phyloP scores from a whole-genome alignment of 2,888 invertebrate species.

The Hyposoter didymator region DNA sequence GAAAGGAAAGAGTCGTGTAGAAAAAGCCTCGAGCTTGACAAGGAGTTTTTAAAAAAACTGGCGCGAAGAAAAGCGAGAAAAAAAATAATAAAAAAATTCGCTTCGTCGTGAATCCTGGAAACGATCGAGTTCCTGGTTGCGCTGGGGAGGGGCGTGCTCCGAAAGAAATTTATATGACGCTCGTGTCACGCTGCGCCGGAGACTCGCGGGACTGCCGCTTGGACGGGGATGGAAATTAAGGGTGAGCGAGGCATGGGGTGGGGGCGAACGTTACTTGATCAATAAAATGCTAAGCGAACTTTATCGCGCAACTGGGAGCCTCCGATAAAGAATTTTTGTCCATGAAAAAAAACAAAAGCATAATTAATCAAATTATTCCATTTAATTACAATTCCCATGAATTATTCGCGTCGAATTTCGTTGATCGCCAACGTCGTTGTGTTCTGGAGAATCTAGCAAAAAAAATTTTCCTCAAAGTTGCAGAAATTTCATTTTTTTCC shows the following conservation, averaged over 20 bases:
- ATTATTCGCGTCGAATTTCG: background rate
- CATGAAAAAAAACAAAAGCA: background rate
- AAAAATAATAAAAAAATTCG: background rate
- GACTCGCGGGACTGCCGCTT: background rate
- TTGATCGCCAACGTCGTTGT: background rate
- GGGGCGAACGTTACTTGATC: background rate
- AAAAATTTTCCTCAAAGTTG: background rate
- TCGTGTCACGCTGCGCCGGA: background rate
- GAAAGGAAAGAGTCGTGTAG: constrained; percentile 3
- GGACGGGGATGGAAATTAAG: constrained; percentile 1
- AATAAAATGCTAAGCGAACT: background rate
- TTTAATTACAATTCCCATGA: background rate
- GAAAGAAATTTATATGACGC: background rate
- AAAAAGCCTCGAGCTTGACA: constrained; percentile 11
- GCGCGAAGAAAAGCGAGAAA: background rate
- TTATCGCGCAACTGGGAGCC: background rate
- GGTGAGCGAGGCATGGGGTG: background rate
- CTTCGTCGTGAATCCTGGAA: background rate
- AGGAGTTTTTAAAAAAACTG: background rate
- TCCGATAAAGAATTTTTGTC: background rate
- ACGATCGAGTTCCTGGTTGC: background rate
- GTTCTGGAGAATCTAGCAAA: no score
- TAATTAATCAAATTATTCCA: background rate
- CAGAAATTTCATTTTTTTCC: background rate
- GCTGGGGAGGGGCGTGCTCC: background rate